These are phyloP conservation scores for Corythornis vintsioides DNA, from an alignment of 2,113 vertebrate species.

Conservation along the genomic window DNA sequence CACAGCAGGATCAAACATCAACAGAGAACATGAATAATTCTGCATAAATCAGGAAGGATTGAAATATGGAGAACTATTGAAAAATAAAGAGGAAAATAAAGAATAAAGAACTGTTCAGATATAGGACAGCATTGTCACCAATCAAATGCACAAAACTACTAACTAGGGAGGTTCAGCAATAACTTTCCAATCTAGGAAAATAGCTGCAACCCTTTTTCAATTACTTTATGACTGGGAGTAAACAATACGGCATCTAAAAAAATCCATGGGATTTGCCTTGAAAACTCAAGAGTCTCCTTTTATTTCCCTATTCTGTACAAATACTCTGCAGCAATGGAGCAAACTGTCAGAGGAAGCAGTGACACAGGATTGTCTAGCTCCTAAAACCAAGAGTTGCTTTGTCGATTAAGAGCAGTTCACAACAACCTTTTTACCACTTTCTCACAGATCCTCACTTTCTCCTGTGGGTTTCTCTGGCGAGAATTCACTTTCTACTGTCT, in stretches of 20 bases:
- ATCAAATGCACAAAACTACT: background rate
- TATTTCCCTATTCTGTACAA: background rate
- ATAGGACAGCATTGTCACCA: background rate
- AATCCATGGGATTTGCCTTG: background rate
- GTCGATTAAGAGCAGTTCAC: background rate
- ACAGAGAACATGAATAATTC: background rate
- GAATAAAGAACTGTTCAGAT: constrained; percentile 17
- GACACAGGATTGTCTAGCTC: background rate
- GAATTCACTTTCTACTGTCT: background rate
- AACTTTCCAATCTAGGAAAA: background rate
- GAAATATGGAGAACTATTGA: background rate
- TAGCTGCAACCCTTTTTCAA: background rate
- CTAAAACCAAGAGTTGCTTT: background rate
- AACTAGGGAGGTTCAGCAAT: background rate
- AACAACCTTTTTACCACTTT: background rate
- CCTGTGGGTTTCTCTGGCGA: background rate
- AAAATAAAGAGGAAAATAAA: background rate
- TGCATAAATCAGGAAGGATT: background rate
- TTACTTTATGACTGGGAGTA: background rate
- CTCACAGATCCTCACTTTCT: background rate
- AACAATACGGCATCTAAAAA: background rate
- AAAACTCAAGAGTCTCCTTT: background rate
- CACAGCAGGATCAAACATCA: background rate
- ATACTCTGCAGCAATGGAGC: background rate
- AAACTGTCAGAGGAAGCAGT: background rate